Conservation (phyloP, 2,888 invertebrate species). For the Temnothorax ravouxi region DNA sequence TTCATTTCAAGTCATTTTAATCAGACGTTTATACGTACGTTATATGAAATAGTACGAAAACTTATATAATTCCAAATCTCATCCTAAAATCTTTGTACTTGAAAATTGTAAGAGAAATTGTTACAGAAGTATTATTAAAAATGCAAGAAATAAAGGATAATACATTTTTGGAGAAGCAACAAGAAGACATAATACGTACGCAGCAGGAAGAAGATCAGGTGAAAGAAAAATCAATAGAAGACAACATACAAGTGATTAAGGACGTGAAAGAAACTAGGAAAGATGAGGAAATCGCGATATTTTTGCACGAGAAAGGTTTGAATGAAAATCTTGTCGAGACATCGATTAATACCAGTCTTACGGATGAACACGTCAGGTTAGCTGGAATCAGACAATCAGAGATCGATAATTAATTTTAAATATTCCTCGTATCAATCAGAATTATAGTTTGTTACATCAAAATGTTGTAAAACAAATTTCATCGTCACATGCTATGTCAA, state of each 20-base stretch:
- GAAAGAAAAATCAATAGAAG: background rate
- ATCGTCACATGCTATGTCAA: background rate
- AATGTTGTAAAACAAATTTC: no score
- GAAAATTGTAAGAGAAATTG: background rate
- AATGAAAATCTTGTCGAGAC: slow-evolving; percentile 61
- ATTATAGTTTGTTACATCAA: no score
- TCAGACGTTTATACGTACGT: background rate
- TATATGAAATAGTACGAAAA: background rate
- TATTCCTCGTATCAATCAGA: no score
- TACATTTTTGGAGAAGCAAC: background rate
- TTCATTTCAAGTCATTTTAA: background rate
- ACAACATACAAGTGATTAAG: background rate
- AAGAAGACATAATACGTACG: background rate
- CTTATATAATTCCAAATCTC: background rate
- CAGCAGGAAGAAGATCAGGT: background rate
- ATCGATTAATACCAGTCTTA: slow-evolving; percentile 62
- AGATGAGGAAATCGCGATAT: slow-evolving; percentile 8
- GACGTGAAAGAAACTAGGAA: background rate
- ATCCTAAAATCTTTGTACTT: background rate
- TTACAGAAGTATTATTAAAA: background rate
- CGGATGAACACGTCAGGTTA: slow-evolving; percentile 70
- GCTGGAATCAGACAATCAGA: background rate
- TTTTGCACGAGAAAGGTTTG: slow-evolving; percentile 61
- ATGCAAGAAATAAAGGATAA: slow-evolving; percentile 3
- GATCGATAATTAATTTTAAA: no score